Percentiles rank a stretch among this genome's conserved stretches.
phyloP scores from a whole-genome alignment of 2,888 invertebrate species.

The Luperina testacea region DNA sequence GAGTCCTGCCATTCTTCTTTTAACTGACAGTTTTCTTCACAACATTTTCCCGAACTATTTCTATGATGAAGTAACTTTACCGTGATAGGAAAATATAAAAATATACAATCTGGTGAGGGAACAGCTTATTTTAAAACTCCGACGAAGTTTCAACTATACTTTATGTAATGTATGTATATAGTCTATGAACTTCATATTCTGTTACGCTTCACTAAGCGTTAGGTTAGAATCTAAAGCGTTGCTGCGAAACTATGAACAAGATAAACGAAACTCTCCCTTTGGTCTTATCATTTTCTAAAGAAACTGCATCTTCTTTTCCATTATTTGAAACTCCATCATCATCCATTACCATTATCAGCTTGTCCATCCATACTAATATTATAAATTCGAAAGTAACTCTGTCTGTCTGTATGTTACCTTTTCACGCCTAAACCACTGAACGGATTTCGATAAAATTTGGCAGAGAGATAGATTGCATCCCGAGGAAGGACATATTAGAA shows the following conservation, averaged over 20 bases:
- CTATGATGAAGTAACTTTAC: conserved; percentile 16
- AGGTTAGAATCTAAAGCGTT: conserved; percentile 17
- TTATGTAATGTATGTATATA: conserved; percentile 13
- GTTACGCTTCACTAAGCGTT: background rate
- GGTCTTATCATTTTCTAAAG: background rate
- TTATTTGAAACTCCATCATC: too few species aligned
- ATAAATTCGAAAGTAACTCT: too few species aligned
- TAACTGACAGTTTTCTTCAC: background rate
- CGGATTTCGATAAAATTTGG: too few species aligned
- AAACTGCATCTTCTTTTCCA: background rate
- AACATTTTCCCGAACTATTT: conserved; percentile 15
- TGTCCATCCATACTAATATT: too few species aligned
- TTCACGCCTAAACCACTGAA: too few species aligned
- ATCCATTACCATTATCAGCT: too few species aligned
- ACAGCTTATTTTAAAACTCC: conserved; percentile 19
- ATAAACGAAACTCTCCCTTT: background rate
- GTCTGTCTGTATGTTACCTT: too few species aligned
- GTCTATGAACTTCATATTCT: conserved; percentile 13
- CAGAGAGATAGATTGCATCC: too few species aligned
- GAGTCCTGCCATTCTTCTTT: background rate
- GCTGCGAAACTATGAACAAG: background rate
- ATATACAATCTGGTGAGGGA: conserved; percentile 9
- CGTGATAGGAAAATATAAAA: conserved; percentile 9
- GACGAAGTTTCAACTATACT: background rate
- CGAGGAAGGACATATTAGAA: too few species aligned